A percentile compares a stretch with the other conserved stretches of the same genome.
phyloP scores from a whole-genome alignment of 2,113 vertebrate species.

The Carettochelys insculpta region DNA sequence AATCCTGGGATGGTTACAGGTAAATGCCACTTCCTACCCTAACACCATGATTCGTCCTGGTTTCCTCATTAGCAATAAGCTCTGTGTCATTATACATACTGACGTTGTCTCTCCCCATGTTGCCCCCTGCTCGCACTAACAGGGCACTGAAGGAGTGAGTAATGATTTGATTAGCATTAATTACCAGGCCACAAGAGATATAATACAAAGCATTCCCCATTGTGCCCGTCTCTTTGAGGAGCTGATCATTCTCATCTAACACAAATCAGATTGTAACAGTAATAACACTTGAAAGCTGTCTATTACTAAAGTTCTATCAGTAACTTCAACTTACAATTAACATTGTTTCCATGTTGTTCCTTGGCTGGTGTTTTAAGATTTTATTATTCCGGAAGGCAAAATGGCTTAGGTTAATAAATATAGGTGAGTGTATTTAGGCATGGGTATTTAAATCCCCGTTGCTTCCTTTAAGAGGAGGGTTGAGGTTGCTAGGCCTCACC shows the following conservation, averaged over 20 bases:
- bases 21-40: not conserved
- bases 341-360: no score
- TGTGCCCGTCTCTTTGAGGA: not conserved
- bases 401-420: no score
- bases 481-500: no score
- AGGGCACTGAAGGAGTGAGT: conserved; percentile 42
- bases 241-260: not conserved
- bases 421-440: no score
- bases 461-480: no score
- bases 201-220: not conserved
- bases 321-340: no score
- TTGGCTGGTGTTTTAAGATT: no score
- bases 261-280: no score
- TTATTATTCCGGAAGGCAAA: no score
- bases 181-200: conserved; percentile 10
- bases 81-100: not conserved
- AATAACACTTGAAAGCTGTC: no score
- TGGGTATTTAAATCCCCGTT: no score
- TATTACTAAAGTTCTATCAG: no score
- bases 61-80: conserved; percentile 28
- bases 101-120: conserved; percentile 12
- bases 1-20: not conserved
- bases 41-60: rapidly evolving
- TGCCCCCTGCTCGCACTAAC: conserved; percentile 52
- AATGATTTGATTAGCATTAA: conserved; percentile 38